Base-by-base conservation (phyloP, 30 jellyfish, hydroid and myxozoan species). In the Cassiopea andromeda region DNA sequence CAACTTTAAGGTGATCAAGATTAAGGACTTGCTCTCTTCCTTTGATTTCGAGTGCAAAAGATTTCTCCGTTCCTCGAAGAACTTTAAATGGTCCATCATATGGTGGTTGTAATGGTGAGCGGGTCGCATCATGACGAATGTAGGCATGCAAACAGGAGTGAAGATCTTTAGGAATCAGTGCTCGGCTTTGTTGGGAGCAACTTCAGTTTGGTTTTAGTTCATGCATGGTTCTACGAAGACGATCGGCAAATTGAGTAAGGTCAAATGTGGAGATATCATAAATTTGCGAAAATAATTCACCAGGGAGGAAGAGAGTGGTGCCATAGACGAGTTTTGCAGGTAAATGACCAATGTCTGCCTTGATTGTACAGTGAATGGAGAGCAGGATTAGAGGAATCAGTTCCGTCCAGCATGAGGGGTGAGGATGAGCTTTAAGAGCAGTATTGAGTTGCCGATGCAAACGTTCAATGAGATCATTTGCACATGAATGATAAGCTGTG, bases 371-470 rank as follows among this genome's bases (percentile, higher is more conserved):
- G 57, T 93, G 92, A 61, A 85, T 73, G 17, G 59, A 93, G 68
- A 85, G 0, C 46, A 85, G 66, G 18, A 85, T 70, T 8, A 50
- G 83, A 13, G 93, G 93, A 10, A 85, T 84, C 0, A 47, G 47
- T n/a, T 85, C 91, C 14, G 73, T 46, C 93, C 88, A 85, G 12
- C 48, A 8, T 14, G 38, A 18, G 57, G 60, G 14, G 0, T 14
- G 17, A 16, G 47, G 46, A 48, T 38, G 48, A 19, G 92, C 92
- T 17, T 54, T 44, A 27, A 72, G 92, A 78, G 93, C 76, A 73
- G 92, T 1, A 75, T 84, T 84, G 48, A 72, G 91, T 18, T 85
- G 92, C 7, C 92, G 93, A n/a, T 83, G 73, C 46, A 48, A 83
- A 0, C 91, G 43, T 10, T 83, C 87, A 43, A 1, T 9, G 13